Evolutionary conservation across 64 coral and sea anemone genomes (phyloP).

Genomic region (Montipora foliosa): DNA sequence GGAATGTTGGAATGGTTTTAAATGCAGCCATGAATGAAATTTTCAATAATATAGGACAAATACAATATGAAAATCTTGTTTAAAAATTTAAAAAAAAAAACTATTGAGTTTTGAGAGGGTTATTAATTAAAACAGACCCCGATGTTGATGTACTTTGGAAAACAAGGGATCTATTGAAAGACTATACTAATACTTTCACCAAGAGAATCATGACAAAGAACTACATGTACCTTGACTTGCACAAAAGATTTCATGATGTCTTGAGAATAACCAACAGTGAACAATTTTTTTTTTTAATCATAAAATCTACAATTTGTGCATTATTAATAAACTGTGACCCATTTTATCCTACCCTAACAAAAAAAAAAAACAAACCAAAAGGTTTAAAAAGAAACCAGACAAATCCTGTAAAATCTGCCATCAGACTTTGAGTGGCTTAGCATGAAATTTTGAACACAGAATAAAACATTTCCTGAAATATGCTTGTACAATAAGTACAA

Average conservation of each 20-base stretch:
- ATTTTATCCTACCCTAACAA: neutral
- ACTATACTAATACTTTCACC: too few species aligned
- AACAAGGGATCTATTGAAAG: too few species aligned
- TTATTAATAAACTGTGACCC: neutral
- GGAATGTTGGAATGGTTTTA: too few species aligned
- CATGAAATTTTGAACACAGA: neutral
- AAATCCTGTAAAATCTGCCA: neutral
- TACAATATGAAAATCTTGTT: too few species aligned
- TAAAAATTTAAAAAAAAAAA: too few species aligned
- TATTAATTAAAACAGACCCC: too few species aligned
- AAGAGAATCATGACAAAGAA: too few species aligned
- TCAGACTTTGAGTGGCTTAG: slow-evolving; percentile 15
- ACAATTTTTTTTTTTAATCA: neutral
- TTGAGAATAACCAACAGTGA: neutral
- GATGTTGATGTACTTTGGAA: too few species aligned
- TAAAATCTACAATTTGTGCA: neutral
- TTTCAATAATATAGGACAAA: too few species aligned
- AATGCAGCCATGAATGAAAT: too few species aligned
- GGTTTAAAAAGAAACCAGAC: neutral
- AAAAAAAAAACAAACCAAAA: neutral
- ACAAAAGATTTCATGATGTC: neutral
- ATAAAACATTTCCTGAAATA: neutral
- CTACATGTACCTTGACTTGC: neutral
- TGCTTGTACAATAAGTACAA: neutral
- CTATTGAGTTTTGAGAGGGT: too few species aligned